phyloP scores from a whole-genome alignment of 1,140 invertebrate genomes.

The Bilobella aurantiaca region DNA sequence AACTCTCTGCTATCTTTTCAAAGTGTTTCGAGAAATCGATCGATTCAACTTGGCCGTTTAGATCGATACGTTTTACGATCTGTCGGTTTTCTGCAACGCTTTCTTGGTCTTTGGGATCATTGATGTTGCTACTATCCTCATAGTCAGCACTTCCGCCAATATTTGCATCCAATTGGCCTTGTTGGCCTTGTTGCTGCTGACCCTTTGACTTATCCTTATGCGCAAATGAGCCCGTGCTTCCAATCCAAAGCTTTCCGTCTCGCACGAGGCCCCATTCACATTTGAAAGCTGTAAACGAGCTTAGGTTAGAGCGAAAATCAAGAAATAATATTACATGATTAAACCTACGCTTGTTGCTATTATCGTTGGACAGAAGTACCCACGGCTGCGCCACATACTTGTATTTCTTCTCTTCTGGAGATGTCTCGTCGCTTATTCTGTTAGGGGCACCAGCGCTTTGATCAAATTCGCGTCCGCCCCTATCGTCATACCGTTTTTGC shows the following conservation, averaged over 20 bases:
- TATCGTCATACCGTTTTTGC: background rate
- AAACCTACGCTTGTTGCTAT: conserved; percentile 3
- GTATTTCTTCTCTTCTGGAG: background rate
- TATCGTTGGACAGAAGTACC: background rate
- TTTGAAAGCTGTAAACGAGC: background rate
- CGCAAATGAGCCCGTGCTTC: background rate
- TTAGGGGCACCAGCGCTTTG: background rate
- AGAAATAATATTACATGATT: background rate
- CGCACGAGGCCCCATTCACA: background rate
- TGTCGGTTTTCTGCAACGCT: background rate
- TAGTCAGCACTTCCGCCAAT: background rate
- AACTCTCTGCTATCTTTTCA: conserved; percentile 44
- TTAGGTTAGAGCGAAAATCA: background rate
- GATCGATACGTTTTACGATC: conserved; percentile 76
- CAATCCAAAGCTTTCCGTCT: background rate
- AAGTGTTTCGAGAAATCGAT: conserved; percentile 59
- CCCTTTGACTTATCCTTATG: background rate
- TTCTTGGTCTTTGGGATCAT: too few relatives aligned
- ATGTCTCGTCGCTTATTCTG: background rate
- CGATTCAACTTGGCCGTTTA: conserved; percentile 67
- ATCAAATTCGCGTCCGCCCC: background rate
- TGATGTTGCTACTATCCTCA: background rate
- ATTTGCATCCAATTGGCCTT: background rate
- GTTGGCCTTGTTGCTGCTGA: too few relatives aligned
- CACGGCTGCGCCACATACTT: background rate